Evolutionary conservation across 2,888 invertebrate species (phyloP).

Genomic region (Macrophya annulata): DNA sequence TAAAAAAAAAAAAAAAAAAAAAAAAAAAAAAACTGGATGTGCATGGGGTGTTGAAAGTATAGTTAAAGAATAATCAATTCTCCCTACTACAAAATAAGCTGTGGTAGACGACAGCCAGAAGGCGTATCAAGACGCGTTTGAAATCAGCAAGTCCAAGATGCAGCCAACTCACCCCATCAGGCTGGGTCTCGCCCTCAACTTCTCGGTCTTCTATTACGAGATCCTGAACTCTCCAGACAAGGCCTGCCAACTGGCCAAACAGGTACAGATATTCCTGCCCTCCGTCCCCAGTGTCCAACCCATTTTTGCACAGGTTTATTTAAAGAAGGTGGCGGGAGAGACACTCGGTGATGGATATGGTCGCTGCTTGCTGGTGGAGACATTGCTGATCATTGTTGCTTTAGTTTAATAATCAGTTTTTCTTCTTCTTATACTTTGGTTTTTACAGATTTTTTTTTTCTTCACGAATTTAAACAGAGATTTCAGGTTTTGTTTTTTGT

Average conservation of each 20-base stretch:
- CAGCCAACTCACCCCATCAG: conserved; percentile 99
- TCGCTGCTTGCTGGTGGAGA: conserved; percentile 62
- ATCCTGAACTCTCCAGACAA: conserved; percentile 86
- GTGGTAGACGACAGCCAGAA: conserved; percentile 98
- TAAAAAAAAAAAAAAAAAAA: not conserved
- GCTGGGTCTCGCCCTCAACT: conserved; percentile 96
- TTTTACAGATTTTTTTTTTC: conserved; percentile 17
- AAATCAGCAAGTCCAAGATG: conserved; percentile 98
- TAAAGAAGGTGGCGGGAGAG: conserved; percentile 59
- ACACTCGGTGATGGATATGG: conserved; percentile 56
- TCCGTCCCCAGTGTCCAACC: not conserved
- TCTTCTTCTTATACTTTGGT: not conserved
- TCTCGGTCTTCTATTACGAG: conserved; percentile 91
- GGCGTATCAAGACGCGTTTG: conserved; percentile 98
- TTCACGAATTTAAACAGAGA: not conserved
- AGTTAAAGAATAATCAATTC: conserved; percentile 42
- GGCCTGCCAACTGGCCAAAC: conserved; percentile 85
- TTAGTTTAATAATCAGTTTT: conserved; percentile 2
- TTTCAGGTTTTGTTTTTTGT: not conserved
- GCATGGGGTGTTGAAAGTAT: conserved; percentile 33
- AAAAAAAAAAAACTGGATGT: not conserved
- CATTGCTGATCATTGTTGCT: conserved; percentile 57
- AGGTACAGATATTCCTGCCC: conserved; percentile 78
- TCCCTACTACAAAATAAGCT: conserved; percentile 81
- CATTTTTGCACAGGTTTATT: conserved; percentile 49